A percentile compares a stretch with the other conserved stretches of the same genome.
These are phyloP conservation scores for Apotomis capreana DNA, from an alignment of 2,888 invertebrate genomes.

Conservation along the genomic window DNA sequence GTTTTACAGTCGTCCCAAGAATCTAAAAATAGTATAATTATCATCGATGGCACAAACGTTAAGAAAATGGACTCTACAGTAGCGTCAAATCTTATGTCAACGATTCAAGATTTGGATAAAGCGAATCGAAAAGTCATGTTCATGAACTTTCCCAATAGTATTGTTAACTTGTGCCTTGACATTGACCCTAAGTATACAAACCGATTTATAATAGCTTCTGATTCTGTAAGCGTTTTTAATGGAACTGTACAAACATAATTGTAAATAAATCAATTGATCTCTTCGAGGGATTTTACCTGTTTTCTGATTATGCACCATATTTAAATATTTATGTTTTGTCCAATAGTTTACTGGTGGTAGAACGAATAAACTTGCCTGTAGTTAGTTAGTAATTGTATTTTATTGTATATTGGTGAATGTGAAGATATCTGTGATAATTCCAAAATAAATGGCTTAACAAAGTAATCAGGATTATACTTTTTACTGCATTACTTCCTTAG, in stretches of 20 bases:
- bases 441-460: too few relatives aligned
- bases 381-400: too few relatives aligned
- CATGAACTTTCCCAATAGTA: constrained; percentile 61
- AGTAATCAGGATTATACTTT: too few relatives aligned
- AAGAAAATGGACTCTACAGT: constrained; percentile 71
- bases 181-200: constrained; percentile 56
- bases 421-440: too few relatives aligned
- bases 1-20: constrained; percentile 55
- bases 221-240: constrained; percentile 54
- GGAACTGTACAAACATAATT: constrained; percentile 46
- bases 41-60: constrained; percentile 67
- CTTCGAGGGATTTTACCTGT: too few relatives aligned
- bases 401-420: too few relatives aligned
- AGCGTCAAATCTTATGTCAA: constrained; percentile 66
- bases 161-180: constrained; percentile 63
- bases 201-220: constrained; percentile 59
- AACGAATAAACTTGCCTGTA: too few relatives aligned
- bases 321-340: too few relatives aligned
- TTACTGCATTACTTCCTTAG: too few relatives aligned
- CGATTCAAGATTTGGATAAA: constrained; percentile 66
- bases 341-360: too few relatives aligned
- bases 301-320: too few relatives aligned
- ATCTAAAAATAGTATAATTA: constrained; percentile 53
- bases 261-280: not conserved
- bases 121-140: constrained; percentile 59